These are phyloP conservation scores for Athripsodes cinereus DNA, from an alignment of 2,888 invertebrate genomes.

Conservation along the genomic window DNA sequence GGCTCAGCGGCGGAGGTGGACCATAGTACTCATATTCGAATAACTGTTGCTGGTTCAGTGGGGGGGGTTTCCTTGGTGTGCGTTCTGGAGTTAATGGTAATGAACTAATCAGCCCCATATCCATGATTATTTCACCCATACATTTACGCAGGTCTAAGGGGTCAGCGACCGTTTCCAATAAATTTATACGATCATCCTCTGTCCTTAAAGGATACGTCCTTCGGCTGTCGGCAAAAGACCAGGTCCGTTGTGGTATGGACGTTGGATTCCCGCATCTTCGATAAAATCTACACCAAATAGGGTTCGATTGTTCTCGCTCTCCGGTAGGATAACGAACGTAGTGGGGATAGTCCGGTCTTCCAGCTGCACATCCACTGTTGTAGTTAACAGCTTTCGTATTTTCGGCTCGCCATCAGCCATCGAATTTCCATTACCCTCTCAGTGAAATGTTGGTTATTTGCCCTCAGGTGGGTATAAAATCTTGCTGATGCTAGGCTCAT, in stretches of 20 bases:
- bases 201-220: not conserved
- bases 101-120: not conserved
- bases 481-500: slow-evolving; percentile 25
- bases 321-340: slow-evolving; percentile 28
- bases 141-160: not conserved
- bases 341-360: slow-evolving; percentile 17
- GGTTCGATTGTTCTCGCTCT: slow-evolving; percentile 24
- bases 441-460: slow-evolving; percentile 7
- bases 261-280: slow-evolving; percentile 28
- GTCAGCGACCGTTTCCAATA: not conserved
- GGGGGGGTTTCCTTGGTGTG: not conserved
- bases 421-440: slow-evolving; percentile 1
- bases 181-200: not conserved
- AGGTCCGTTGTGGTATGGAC: slow-evolving; percentile 28
- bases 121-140: not conserved
- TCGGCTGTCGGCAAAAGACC: slow-evolving; percentile 20
- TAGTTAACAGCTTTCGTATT: slow-evolving; percentile 3
- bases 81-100: not conserved
- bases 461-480: slow-evolving; percentile 18
- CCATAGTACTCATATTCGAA: not conserved
- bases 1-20: slow-evolving; percentile 5
- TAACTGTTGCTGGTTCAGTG: not conserved
- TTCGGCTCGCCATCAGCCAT: slow-evolving; percentile 22
- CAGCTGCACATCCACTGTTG: slow-evolving; percentile 12
- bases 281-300: slow-evolving; percentile 29